Conservation (phyloP, 2,113 vertebrate species). For the Anser brachyrhynchus region DNA sequence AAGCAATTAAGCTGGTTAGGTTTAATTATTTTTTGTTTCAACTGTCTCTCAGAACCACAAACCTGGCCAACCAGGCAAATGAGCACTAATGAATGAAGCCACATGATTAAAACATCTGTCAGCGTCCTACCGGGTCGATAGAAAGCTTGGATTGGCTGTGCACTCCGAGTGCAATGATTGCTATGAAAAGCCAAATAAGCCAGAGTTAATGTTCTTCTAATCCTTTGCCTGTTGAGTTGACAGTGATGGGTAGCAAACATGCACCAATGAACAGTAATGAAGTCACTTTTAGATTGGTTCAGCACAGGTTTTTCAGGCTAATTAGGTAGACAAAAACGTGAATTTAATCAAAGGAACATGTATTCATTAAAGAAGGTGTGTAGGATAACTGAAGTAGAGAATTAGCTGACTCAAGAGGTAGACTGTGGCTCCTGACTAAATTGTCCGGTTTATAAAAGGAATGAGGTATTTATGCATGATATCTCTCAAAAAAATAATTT, state of each 20-base stretch:
- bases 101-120: constrained; percentile 80
- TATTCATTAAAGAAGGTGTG: constrained; percentile 77
- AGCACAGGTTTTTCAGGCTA: constrained; percentile 77
- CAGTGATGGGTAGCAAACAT: constrained; percentile 75
- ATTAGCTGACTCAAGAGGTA: constrained; percentile 71
- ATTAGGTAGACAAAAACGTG: constrained; percentile 81
- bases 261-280: constrained; percentile 76
- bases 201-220: constrained; percentile 74
- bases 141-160: constrained; percentile 51
- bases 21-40: constrained; percentile 76
- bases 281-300: constrained; percentile 73
- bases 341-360: constrained; percentile 80
- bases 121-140: constrained; percentile 66
- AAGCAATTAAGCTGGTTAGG: constrained; percentile 62
- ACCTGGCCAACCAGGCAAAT: constrained; percentile 57
- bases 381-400: constrained; percentile 74
- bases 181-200: constrained; percentile 73
- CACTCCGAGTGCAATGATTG: neutral
- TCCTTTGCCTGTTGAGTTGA: constrained; percentile 70
- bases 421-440: constrained; percentile 58
- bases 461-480: neutral
- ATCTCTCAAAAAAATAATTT: neutral
- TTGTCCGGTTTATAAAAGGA: constrained; percentile 28
- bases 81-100: constrained; percentile 71
- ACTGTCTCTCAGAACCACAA: constrained; percentile 51